Evolutionary conservation across 2,797 vertebrate genomes (phyloP).

Genomic region (Crossoptilon crossoptilon): DNA sequence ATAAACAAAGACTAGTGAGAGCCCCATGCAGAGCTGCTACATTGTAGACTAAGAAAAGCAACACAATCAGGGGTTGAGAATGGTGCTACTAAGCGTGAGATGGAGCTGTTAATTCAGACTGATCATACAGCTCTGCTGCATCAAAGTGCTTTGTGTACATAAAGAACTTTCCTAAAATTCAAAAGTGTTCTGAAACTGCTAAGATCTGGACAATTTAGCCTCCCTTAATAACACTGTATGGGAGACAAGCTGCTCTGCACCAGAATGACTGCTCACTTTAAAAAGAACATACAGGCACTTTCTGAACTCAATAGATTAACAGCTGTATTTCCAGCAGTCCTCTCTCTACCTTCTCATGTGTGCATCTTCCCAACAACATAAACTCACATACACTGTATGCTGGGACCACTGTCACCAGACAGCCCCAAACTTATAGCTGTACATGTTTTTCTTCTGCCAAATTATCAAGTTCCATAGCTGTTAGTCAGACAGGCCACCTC

Average conservation of each 20-base stretch:
- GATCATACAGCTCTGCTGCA: not conserved
- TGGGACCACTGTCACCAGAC: not conserved
- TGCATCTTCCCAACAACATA: not conserved
- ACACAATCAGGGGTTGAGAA: not conserved
- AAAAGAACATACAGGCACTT: not conserved
- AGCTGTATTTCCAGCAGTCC: not conserved
- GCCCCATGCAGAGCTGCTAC: not conserved
- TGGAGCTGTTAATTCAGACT: not conserved
- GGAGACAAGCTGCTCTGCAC: not conserved
- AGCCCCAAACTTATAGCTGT: not conserved
- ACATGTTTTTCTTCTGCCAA: not conserved
- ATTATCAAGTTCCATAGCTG: conserved; percentile 30
- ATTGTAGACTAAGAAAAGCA: not conserved
- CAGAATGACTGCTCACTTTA: not conserved
- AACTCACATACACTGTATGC: fast-evolving
- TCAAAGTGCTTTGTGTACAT: not conserved
- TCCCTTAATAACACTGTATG: not conserved
- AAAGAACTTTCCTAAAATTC: not conserved
- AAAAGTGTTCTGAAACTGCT: not conserved
- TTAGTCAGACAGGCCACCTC: not conserved
- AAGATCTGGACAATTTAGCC: not conserved
- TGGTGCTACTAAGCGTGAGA: not conserved
- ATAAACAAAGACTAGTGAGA: not conserved
- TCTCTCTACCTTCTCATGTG: not conserved
- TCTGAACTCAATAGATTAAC: not conserved